Conservation (phyloP, 2,797 vertebrate genomes). For the Pteronotus mesoamericanus region DNA sequence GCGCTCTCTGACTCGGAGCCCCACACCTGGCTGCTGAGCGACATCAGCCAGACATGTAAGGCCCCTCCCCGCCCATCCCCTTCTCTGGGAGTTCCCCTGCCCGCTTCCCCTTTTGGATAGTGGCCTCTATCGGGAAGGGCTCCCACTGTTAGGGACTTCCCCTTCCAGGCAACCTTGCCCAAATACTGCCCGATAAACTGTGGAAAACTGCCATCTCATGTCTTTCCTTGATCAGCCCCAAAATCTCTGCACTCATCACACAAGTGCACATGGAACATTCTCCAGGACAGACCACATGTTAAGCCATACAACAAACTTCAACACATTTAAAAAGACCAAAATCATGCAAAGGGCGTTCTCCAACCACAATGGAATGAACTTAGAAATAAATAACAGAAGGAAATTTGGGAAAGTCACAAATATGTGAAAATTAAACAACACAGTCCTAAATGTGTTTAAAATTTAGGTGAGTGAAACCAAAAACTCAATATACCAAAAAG, state of each 20-base stretch:
- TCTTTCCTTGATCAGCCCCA: background rate
- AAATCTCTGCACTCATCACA: background rate
- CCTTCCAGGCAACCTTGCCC: background rate
- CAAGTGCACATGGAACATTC: background rate
- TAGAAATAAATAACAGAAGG: background rate
- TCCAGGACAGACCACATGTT: background rate
- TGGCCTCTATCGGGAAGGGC: background rate
- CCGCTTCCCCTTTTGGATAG: background rate
- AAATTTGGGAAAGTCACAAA: background rate
- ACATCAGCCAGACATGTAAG: background rate
- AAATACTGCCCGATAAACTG: background rate
- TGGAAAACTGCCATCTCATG: background rate
- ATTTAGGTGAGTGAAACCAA: background rate
- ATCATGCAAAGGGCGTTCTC: background rate
- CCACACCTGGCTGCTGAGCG: background rate
- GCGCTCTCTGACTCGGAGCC: background rate
- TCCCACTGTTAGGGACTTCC: background rate
- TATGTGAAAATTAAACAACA: background rate
- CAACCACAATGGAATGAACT: background rate
- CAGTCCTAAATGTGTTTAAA: conserved; percentile 25
- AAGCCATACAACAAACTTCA: background rate
- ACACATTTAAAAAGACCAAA: background rate
- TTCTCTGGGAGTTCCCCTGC: background rate
- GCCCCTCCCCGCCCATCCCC: background rate
- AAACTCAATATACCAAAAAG: background rate